These are phyloP conservation scores for Ariopsis seemanni DNA, from an alignment of 2,113 vertebrate genomes.

Conservation along the genomic window DNA sequence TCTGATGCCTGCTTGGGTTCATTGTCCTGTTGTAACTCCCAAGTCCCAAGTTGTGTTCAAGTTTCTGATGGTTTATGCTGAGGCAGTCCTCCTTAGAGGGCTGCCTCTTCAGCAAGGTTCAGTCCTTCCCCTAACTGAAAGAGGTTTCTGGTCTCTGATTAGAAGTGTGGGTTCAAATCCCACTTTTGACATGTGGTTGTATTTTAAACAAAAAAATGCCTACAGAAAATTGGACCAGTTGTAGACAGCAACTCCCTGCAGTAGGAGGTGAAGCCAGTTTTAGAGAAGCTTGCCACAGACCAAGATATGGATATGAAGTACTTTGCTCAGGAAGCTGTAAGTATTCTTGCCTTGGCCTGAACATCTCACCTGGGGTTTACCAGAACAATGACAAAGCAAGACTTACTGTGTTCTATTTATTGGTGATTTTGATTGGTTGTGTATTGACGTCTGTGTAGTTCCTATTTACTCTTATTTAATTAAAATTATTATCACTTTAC, in stretches of 20 bases:
- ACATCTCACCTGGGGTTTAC: slow-evolving; percentile 54
- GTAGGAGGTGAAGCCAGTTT: slow-evolving; percentile 83
- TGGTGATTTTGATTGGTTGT: slow-evolving; percentile 75
- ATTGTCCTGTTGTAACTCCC: no score
- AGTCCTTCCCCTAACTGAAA: no score
- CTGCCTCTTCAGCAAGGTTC: no score
- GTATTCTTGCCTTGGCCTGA: slow-evolving; percentile 81
- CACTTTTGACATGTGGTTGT: no score
- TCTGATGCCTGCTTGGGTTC: no score
- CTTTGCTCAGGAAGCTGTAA: slow-evolving; percentile 89
- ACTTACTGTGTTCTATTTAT: slow-evolving; percentile 77
- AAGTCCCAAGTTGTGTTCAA: no score
- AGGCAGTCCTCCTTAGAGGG: no score
- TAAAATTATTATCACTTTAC: no score
- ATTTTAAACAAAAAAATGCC: slow-evolving; percentile 67
- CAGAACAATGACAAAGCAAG: slow-evolving; percentile 53
- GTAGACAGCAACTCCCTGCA: slow-evolving; percentile 82
- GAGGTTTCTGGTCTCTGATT: no score
- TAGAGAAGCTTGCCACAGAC: slow-evolving; percentile 84
- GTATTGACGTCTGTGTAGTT: slow-evolving; percentile 64
- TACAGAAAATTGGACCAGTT: slow-evolving; percentile 87
- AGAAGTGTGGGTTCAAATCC: no score
- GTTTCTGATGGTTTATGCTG: no score
- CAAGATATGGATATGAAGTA: slow-evolving; percentile 90
- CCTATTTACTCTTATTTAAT: slow-evolving; percentile 49